Percentiles rank a stretch among this genome's conserved stretches.
Evolutionary conservation across 2,888 invertebrate genomes (phyloP).

Genomic region (Ecliptopera silaceata): DNA sequence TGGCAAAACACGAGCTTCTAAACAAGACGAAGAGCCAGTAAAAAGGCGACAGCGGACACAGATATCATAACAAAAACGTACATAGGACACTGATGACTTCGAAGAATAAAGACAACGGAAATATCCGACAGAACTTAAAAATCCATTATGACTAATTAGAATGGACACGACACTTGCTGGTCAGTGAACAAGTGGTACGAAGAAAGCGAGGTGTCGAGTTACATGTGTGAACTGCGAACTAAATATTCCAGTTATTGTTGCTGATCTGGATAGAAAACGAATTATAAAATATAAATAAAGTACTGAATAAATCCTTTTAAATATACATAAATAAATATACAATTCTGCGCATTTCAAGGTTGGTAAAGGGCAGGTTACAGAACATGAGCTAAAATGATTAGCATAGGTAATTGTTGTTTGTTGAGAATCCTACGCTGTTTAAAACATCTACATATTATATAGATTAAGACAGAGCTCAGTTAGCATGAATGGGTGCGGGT

Average conservation of each 20-base stretch:
- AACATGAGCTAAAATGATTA: not conserved
- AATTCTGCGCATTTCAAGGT: not conserved
- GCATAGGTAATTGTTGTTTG: not conserved
- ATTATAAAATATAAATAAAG: too few relatives aligned
- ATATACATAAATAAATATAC: too few relatives aligned
- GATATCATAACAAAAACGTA: conserved; percentile 1
- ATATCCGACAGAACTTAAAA: conserved; percentile 30
- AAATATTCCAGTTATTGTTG: not conserved
- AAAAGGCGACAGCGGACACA: conserved; percentile 3
- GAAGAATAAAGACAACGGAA: conserved; percentile 21
- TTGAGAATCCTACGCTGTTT: not conserved
- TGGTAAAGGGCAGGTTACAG: not conserved
- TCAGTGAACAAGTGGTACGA: conserved; percentile 51
- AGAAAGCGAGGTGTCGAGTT: conserved; percentile 49
- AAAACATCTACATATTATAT: too few relatives aligned
- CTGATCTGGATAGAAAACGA: too few relatives aligned
- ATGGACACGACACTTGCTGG: conserved; percentile 48
- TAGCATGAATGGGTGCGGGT: too few relatives aligned
- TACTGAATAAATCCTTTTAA: too few relatives aligned
- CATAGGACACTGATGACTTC: conserved; percentile 20
- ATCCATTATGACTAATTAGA: conserved; percentile 45
- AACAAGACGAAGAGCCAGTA: not conserved
- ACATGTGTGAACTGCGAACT: conserved; percentile 22
- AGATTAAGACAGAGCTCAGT: too few relatives aligned
- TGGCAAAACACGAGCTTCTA: not conserved